phyloP scores from a whole-genome alignment of 1,140 invertebrate species.

The Pogonomyrmex californicus region DNA sequence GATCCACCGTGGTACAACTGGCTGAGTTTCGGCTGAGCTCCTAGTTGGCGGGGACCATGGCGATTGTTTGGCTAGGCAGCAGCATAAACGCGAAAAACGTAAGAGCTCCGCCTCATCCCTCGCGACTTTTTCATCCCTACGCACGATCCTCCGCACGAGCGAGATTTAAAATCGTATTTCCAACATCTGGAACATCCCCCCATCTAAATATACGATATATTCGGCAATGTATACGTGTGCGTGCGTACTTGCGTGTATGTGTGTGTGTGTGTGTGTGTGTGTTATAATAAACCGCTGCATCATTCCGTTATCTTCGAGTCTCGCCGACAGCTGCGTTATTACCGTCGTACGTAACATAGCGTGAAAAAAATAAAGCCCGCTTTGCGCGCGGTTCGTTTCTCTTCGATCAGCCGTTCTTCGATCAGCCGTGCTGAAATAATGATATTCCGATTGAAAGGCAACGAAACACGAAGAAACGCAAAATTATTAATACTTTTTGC shows the following conservation, averaged over 20 bases:
- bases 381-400: slow-evolving; percentile 26
- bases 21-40: slow-evolving; percentile 29
- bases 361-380: slow-evolving; percentile 40
- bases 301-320: slow-evolving; percentile 24
- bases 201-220: neutral
- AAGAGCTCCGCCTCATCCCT: slow-evolving; percentile 1
- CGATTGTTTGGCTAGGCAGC: neutral
- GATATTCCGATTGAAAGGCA: slow-evolving; percentile 7
- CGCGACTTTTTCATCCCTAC: neutral
- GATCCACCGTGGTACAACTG: neutral
- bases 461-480: neutral
- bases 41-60: slow-evolving; percentile 42
- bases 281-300: slow-evolving; percentile 28
- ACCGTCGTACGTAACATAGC: slow-evolving; percentile 16
- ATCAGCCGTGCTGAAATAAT: slow-evolving; percentile 35
- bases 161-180: neutral
- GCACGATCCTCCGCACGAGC: neutral
- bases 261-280: no score
- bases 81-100: slow-evolving; percentile 32
- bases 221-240: neutral
- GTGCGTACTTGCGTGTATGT: no score
- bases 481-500: slow-evolving; percentile 8
- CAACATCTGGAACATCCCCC: neutral
- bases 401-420: slow-evolving; percentile 4
- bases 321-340: slow-evolving; percentile 21